Evolutionary conservation across 2,113 vertebrate species (phyloP), one percentile per base, ranked within the genome.

Genomic region (Parus major): DNA sequence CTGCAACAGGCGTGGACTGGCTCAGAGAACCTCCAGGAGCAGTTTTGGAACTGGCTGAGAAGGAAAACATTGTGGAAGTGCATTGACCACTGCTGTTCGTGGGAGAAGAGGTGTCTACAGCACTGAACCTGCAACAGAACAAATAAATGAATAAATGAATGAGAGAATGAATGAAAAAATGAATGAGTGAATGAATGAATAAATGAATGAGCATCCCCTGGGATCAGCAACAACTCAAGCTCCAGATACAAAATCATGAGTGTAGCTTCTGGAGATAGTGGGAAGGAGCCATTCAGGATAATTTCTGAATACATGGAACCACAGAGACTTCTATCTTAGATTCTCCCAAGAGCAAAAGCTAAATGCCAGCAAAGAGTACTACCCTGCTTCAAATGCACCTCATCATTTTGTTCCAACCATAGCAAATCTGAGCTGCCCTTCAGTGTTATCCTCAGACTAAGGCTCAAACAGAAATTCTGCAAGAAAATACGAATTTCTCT

Each of bases 11-110:
- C 0, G 79, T 61, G 9, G 98, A 72, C 69, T 98, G 97, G 96
- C 85, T 91, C 68, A 93, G 91, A 7, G 97, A 83, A 15, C 87
- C 96, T 12, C 95, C 85, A 57, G 94, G 82, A 49, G 75, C 61
- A 5, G 96, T 91, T 97, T 99, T 99, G 27, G 98, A 96, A 35
- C 97, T 27, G 4, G 98, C 79, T 42, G 97, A 97, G 71, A 99
- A 98, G 1, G 98, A 97, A 92, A 98, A 98, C 84, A 95, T 59
- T 0, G 94, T 61, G 36, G 97, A 85, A 33, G 55, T 86, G 47
- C 81, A 61, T 3, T 89, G 96, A 91, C 29, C 41, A 9, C 95
- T 79, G 73, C 91, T 96, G 46, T 84, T 78, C 2, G 87, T 69
- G 20, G 98, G 68, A 47, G 96, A 65, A n/a, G 97, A 94, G 20